Evolutionary conservation across 2,797 vertebrate species (phyloP).

Genomic region (Phalanger gymnotis): DNA sequence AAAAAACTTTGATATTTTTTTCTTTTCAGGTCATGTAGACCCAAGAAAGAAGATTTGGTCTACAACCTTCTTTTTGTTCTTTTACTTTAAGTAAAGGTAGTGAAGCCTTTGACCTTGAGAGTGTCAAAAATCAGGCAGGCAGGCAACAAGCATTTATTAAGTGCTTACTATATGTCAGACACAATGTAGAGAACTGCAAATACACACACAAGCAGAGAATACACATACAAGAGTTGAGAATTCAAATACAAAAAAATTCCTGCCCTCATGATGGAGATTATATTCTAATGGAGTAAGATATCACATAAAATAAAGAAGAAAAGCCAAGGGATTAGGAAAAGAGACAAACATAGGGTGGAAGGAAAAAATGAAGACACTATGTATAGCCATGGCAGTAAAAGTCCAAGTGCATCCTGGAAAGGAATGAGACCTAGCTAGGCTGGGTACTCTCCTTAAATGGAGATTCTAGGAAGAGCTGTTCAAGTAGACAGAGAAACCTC

Average conservation of each 20-base stretch:
- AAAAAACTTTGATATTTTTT: background rate
- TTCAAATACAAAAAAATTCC: background rate
- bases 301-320: background rate
- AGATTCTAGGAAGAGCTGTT: too few relatives aligned
- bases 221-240: too few relatives aligned
- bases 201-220: background rate
- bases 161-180: background rate
- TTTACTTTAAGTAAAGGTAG: background rate
- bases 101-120: background rate
- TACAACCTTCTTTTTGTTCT: background rate
- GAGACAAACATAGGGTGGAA: background rate
- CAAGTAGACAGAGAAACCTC: too few relatives aligned
- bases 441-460: background rate
- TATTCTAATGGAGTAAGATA: background rate
- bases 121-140: background rate
- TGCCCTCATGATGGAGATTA: background rate
- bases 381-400: background rate
- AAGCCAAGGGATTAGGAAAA: background rate
- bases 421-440: background rate
- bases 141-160: background rate
- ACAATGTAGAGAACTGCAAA: background rate
- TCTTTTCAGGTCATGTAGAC: background rate
- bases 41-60: background rate
- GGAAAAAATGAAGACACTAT: background rate
- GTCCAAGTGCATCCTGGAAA: background rate